Base-by-base conservation (phyloP, 2,888 invertebrate species). In the Drosophila anomelani region DNA sequence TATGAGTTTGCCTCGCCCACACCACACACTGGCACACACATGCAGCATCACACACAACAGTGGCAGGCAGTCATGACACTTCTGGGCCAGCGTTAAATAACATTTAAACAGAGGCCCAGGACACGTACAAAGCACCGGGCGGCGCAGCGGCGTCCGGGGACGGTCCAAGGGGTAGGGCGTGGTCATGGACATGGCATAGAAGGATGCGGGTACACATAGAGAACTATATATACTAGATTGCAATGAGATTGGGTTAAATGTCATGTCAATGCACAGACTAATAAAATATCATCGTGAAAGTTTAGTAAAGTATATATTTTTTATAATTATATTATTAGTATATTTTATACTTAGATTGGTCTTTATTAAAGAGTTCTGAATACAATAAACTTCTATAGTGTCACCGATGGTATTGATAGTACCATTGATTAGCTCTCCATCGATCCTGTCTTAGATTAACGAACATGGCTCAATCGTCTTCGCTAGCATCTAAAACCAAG, bases 11-110 rank as follows among this genome's bases (percentile, higher is more conserved):
- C 74, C 72, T 57, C 74, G 64, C 74, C 63, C 71, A 58, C 54
- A 67, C 62, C 55, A 20, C 20, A 20, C 51, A 47, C 49, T n/a
- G 59, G 32, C 44, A 43, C 47, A 58, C 34, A 38, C 46, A 47
- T 58, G 36, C 29, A 53, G 51, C 51, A 36, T 53, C 61, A n/a
- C 49, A 29, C 29, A 53, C 58, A 56, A 56, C 26, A 69, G 47
- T 54, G 61, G 67, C 79, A 62, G 58, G 54, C 64, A 75, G 69
- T 67, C 73, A 55, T 64, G 69, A 78, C 69, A 70, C 78, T 77
- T 76, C 70, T 78, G 78, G 74, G 73, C 67, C 76, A 73, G 76
- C 86, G 78, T 88, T 85, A 83, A 83, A 85, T 83, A 88, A 88
- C 88, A 80, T 87, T 82, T 82, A 87, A 82, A 85, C 83, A 88